A percentile compares a stretch with the other conserved stretches of the same genome.
phyloP scores from a whole-genome alignment of 1,140 invertebrate species.

The Sinonovacula constricta region DNA sequence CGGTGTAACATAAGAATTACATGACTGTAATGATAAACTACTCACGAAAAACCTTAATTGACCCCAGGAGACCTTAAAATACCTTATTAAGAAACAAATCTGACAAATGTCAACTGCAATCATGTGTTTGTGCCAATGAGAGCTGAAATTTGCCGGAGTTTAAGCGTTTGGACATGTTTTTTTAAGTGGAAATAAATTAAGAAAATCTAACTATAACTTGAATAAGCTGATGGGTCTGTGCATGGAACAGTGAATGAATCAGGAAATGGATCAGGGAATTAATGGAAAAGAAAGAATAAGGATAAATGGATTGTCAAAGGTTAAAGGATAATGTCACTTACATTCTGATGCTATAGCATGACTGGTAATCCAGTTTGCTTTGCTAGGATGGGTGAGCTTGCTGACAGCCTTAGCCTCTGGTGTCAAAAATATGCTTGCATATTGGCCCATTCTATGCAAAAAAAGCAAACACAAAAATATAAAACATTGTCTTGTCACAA shows the following conservation, averaged over 20 bases:
- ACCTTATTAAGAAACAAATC: too few species aligned
- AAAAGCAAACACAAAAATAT: too few species aligned
- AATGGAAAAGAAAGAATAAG: not conserved
- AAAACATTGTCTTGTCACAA: too few species aligned
- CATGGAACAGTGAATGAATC: not conserved
- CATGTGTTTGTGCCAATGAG: too few species aligned
- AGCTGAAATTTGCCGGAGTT: not conserved
- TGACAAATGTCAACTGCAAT: too few species aligned
- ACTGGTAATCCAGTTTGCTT: conserved; percentile 70
- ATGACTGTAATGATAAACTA: conserved; percentile 2
- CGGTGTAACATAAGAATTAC: not conserved
- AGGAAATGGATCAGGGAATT: not conserved
- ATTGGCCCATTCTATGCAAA: conserved; percentile 41
- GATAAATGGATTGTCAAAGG: not conserved
- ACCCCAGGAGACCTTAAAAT: too few species aligned
- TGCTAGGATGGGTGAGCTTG: conserved; percentile 60
- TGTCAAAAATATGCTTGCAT: conserved; percentile 39
- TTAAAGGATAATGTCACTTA: conserved; percentile 40
- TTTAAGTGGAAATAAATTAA: not conserved
- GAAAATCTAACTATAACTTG: not conserved
- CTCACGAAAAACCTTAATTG: too few species aligned
- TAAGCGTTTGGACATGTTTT: not conserved
- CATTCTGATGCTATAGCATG: conserved; percentile 70
- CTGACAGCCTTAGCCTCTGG: conserved; percentile 53
- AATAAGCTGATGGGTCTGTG: too few species aligned